A percentile compares a stretch with the other conserved stretches of the same genome.
Conservation (phyloP, 2,797 vertebrate genomes). For the Lophius americanus region DNA sequence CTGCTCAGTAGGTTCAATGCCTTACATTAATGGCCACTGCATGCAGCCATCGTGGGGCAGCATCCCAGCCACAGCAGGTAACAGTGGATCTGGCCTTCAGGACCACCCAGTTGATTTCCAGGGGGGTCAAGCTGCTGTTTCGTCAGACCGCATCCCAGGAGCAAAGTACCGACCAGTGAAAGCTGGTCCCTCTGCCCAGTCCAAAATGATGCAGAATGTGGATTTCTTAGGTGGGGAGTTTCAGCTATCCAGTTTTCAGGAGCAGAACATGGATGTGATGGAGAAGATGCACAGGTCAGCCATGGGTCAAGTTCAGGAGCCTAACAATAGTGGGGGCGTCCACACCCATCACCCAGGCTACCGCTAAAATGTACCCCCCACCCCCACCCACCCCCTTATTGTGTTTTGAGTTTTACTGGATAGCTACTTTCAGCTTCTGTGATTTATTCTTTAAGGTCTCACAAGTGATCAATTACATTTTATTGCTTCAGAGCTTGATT, state of each 20-base stretch:
- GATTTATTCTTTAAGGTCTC: slow-evolving; percentile 65
- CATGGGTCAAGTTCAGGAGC: slow-evolving; percentile 86
- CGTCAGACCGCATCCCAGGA: slow-evolving; percentile 88
- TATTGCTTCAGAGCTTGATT: slow-evolving; percentile 49
- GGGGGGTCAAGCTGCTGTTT: slow-evolving; percentile 82
- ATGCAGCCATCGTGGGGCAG: slow-evolving; percentile 92
- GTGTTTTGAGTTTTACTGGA: slow-evolving; percentile 51
- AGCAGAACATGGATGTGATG: slow-evolving; percentile 88
- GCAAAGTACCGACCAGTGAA: slow-evolving; percentile 88
- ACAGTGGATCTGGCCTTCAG: slow-evolving; percentile 91
- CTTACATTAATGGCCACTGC: slow-evolving; percentile 93
- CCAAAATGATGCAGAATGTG: slow-evolving; percentile 88
- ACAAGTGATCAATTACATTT: slow-evolving; percentile 73
- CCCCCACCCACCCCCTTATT: slow-evolving; percentile 47
- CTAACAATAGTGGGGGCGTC: slow-evolving; percentile 86
- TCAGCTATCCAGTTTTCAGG: slow-evolving; percentile 89
- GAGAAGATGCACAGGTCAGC: slow-evolving; percentile 90
- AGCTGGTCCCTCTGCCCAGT: slow-evolving; percentile 76
- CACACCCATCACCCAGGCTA: slow-evolving; percentile 94
- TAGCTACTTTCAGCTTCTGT: slow-evolving; percentile 53
- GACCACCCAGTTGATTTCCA: slow-evolving; percentile 91
- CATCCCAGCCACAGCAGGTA: slow-evolving; percentile 89
- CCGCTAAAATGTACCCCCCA: slow-evolving; percentile 80
- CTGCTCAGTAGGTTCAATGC: slow-evolving; percentile 82
- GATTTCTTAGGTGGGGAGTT: slow-evolving; percentile 92